Percentiles rank a stretch among this genome's conserved stretches.
phyloP scores from a whole-genome alignment of 1,140 invertebrate species.

The Anastrepha obliqua region DNA sequence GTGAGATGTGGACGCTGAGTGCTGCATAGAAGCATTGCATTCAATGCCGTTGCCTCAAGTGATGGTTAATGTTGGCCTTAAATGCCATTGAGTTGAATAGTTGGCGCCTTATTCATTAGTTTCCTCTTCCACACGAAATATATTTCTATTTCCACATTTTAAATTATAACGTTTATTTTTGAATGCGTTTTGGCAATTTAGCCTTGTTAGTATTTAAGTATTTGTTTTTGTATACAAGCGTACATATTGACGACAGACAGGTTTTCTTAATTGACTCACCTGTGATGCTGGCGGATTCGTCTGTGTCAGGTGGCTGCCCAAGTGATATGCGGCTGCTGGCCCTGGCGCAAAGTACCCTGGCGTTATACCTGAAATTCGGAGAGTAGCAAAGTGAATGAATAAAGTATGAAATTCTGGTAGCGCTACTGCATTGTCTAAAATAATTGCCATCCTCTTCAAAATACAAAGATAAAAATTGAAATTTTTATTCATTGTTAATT shows the following conservation, averaged over 20 bases:
- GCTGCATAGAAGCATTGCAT: background rate
- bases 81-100: slow-evolving; percentile 3
- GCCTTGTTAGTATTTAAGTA: background rate
- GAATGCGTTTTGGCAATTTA: background rate
- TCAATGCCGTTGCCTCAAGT: background rate
- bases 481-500: slow-evolving; percentile 5
- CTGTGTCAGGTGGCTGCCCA: slow-evolving; percentile 74
- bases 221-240: background rate
- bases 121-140: background rate
- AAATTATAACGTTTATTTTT: background rate
- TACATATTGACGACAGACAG: background rate
- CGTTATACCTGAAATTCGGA: slow-evolving; percentile 70
- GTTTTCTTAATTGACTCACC: slow-evolving; percentile 65
- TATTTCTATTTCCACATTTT: background rate
- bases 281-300: slow-evolving; percentile 72
- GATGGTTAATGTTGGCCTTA: background rate
- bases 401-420: slow-evolving; percentile 25
- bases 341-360: slow-evolving; percentile 74
- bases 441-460: slow-evolving; percentile 48
- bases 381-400: background rate
- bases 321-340: slow-evolving; percentile 73
- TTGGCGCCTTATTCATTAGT: background rate
- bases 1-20: background rate
- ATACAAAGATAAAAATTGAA: slow-evolving; percentile 37
- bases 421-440: slow-evolving; percentile 24